A percentile compares a stretch with the other conserved stretches of the same genome.
phyloP scores from a whole-genome alignment of 2,113 vertebrate species.

The Platysternon megacephalum region DNA sequence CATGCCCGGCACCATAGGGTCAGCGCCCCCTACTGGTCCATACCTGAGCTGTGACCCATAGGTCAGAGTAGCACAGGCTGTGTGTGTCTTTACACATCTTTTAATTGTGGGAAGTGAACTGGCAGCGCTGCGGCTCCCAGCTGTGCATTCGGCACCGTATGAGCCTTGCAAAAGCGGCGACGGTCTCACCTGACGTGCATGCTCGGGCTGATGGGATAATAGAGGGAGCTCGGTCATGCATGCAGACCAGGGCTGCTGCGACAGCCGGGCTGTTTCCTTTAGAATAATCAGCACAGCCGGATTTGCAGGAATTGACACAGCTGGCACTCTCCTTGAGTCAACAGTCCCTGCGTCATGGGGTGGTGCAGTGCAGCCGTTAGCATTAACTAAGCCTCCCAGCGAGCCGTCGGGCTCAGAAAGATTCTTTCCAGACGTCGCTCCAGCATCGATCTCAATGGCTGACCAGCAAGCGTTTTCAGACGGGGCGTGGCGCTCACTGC shows the following conservation, averaged over 20 bases:
- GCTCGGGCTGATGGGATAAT: not conserved
- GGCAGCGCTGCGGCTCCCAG: no score
- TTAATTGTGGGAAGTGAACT: no score
- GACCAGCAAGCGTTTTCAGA: not conserved
- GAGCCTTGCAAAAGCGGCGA: not conserved
- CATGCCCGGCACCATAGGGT: no score
- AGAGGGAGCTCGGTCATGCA: not conserved
- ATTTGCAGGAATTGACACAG: not conserved
- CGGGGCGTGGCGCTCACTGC: no score
- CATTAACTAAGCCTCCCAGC: not conserved
- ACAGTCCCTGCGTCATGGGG: no score
- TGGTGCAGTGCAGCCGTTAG: not conserved
- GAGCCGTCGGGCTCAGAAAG: not conserved
- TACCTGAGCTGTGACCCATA: no score
- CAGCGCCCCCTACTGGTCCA: no score
- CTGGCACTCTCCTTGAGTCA: not conserved
- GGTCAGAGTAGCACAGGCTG: no score
- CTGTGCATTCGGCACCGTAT: no score
- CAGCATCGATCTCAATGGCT: not conserved
- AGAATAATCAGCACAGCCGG: not conserved
- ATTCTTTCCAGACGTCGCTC: not conserved
- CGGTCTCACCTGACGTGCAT: not conserved
- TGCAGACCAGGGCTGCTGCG: not conserved
- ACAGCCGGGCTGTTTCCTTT: not conserved
- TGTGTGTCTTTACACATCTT: no score